Evolutionary conservation across 2,797 vertebrate species (phyloP).

Genomic region (Eupleurogrammus muticus): DNA sequence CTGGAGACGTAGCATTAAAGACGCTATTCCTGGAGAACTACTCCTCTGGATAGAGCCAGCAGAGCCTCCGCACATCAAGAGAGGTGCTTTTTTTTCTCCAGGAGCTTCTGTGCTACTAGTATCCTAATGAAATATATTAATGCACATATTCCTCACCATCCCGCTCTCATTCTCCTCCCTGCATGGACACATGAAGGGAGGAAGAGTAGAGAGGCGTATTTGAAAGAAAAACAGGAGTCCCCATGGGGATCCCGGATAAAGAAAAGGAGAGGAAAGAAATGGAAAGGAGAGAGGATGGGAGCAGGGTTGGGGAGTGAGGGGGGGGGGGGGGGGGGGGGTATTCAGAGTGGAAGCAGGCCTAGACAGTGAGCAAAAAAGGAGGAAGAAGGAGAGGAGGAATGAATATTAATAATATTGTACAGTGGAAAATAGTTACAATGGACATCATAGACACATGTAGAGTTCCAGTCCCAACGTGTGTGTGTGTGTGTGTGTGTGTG

Average conservation of each 20-base stretch:
- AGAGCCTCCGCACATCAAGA: conserved; percentile 77
- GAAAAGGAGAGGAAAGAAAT: conserved; percentile 76
- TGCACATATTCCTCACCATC: conserved; percentile 75
- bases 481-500: conserved; percentile 1
- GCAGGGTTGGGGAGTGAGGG: conserved; percentile 22
- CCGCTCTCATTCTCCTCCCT: conserved; percentile 69
- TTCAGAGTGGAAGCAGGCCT: conserved; percentile 71
- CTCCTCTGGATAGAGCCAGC: conserved; percentile 53
- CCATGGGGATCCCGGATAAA: conserved; percentile 81
- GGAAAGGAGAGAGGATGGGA: conserved; percentile 72
- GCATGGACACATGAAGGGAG: conserved; percentile 80
- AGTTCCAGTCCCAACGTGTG: no score
- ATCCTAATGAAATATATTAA: conserved; percentile 83
- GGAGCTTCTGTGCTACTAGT: conserved; percentile 68
- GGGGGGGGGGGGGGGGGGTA: conserved; percentile 29
- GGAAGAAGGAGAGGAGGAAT: conserved; percentile 84
- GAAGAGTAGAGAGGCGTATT: conserved; percentile 81
- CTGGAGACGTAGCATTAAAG: conserved; percentile 76
- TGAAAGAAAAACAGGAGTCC: conserved; percentile 85
- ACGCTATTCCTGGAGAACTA: conserved; percentile 69
- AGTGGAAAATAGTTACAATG: conserved; percentile 74
- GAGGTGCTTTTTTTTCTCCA: conserved; percentile 72
- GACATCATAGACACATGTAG: conserved; percentile 88
- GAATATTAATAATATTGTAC: conserved; percentile 83
- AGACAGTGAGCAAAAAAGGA: conserved; percentile 81